phyloP scores from a whole-genome alignment of 2,797 vertebrate species.

The Schizopygopsis pylzovi region DNA sequence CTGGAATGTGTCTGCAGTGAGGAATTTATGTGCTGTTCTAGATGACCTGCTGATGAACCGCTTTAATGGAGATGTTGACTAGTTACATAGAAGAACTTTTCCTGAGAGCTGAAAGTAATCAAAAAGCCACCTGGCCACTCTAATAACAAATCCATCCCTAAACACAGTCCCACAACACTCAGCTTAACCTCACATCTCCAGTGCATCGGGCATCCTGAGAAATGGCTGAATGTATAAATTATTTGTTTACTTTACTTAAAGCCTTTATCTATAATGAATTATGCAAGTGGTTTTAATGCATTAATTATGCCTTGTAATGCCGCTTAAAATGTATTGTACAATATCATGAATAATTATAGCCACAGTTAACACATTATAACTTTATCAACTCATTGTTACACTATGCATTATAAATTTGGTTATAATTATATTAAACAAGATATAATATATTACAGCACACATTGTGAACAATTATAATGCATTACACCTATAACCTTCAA shows the following conservation, averaged over 20 bases:
- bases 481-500: too few relatives aligned
- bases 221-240: background rate
- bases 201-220: background rate
- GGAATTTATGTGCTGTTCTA: background rate
- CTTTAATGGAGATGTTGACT: conserved; percentile 26
- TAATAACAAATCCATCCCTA: conserved; percentile 1
- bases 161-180: background rate
- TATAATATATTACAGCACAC: background rate
- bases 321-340: too few relatives aligned
- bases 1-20: background rate
- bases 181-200: background rate
- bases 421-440: too few relatives aligned
- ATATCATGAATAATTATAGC: too few relatives aligned
- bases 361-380: too few relatives aligned
- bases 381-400: too few relatives aligned
- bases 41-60: background rate
- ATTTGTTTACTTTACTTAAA: background rate
- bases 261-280: too few relatives aligned
- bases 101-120: background rate
- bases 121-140: conserved; percentile 29
- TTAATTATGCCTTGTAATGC: too few relatives aligned
- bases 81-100: background rate
- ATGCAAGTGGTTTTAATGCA: too few relatives aligned
- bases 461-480: background rate
- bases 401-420: too few relatives aligned